A percentile compares a stretch with the other conserved stretches of the same genome.
Evolutionary conservation across 2,797 vertebrate species (phyloP).

Genomic region (Malacoraja senta): DNA sequence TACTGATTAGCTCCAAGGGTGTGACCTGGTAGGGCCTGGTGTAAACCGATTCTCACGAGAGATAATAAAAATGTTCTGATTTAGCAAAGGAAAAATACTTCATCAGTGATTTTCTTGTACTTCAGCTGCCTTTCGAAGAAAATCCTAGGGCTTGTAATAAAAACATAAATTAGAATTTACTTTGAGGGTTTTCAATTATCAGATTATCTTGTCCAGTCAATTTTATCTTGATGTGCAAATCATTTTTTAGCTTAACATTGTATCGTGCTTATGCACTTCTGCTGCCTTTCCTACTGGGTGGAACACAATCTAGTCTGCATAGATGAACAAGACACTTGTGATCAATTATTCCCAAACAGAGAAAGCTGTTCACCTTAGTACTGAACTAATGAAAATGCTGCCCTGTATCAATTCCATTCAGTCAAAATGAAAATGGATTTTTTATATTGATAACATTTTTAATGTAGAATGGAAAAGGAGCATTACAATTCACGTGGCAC

Average conservation of each 20-base stretch:
- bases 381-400: neutral
- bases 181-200: neutral
- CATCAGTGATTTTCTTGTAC: neutral
- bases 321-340: neutral
- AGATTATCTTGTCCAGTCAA: too few species aligned
- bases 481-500: neutral
- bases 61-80: neutral
- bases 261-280: neutral
- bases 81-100: neutral
- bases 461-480: neutral
- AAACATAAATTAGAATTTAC: neutral
- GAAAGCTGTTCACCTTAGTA: neutral
- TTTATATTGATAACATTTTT: neutral
- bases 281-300: neutral
- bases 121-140: neutral
- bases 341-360: neutral
- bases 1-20: neutral
- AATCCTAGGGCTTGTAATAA: neutral
- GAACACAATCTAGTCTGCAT: neutral
- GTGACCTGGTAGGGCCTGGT: neutral
- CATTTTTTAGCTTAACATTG: too few species aligned
- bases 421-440: neutral
- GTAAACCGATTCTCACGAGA: neutral
- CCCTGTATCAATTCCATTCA: neutral
- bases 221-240: neutral